Evolutionary conservation across 2,888 invertebrate species (phyloP).

Genomic region (Pantelozetes paolii): DNA sequence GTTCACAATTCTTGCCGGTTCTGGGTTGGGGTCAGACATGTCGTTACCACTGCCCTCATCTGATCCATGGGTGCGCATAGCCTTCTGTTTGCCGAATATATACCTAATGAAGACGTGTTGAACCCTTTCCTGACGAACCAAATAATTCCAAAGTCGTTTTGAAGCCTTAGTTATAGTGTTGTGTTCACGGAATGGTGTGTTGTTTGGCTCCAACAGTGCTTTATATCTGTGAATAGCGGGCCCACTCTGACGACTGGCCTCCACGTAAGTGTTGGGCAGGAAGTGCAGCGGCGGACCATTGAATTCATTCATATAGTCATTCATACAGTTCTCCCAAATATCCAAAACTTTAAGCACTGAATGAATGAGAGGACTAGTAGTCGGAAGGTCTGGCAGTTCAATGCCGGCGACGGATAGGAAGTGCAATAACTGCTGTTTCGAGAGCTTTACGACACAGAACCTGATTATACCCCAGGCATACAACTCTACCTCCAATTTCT

Average conservation of each 20-base stretch:
- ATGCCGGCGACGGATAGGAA: conserved; percentile 84
- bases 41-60: conserved; percentile 30
- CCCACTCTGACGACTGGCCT: conserved; percentile 57
- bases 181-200: conserved; percentile 74
- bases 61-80: not conserved
- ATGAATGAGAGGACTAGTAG: conserved; percentile 88
- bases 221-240: conserved; percentile 88
- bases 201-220: conserved; percentile 81
- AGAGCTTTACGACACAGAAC: conserved; percentile 76
- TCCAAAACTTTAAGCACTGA: conserved; percentile 76
- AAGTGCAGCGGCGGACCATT: conserved; percentile 76
- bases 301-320: conserved; percentile 69
- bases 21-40: conserved; percentile 55
- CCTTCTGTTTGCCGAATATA: conserved; percentile 62
- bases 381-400: conserved; percentile 86
- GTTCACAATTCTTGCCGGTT: conserved; percentile 91
- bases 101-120: conserved; percentile 93
- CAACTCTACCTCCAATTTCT: conserved; percentile 62
- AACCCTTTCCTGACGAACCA: conserved; percentile 85
- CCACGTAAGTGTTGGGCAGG: conserved; percentile 84
- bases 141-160: conserved; percentile 79
- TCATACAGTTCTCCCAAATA: conserved; percentile 79
- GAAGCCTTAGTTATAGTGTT: conserved; percentile 52
- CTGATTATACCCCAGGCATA: conserved; percentile 94
- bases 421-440: conserved; percentile 75